Percentiles rank a stretch among this genome's conserved stretches.
Conservation (phyloP, 2,113 vertebrate genomes). For the Syngnathoides biaculeatus region DNA sequence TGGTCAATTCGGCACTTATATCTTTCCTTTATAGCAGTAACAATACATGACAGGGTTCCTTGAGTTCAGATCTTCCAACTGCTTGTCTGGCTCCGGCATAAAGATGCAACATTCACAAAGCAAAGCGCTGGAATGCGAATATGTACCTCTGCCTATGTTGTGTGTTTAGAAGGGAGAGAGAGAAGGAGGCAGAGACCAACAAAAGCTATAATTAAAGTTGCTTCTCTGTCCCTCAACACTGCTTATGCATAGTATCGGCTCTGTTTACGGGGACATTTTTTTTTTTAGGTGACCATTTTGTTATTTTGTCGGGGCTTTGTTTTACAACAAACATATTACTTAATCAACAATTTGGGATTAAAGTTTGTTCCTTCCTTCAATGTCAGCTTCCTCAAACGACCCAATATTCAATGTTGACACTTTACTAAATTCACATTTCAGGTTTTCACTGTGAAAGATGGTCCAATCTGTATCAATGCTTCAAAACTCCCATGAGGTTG, state of each 20-base stretch:
- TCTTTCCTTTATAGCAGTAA: not conserved
- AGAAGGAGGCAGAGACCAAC: slow-evolving; percentile 37
- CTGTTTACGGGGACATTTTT: slow-evolving; percentile 39
- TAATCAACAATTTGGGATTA: slow-evolving; percentile 5
- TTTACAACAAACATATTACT: not conserved
- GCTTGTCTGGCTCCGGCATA: slow-evolving; percentile 2
- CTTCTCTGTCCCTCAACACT: slow-evolving; percentile 27
- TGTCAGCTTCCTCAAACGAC: not conserved
- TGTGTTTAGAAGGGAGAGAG: slow-evolving; percentile 26
- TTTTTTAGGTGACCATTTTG: slow-evolving; percentile 22
- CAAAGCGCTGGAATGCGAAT: slow-evolving; percentile 10
- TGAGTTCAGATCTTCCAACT: slow-evolving; percentile 12
- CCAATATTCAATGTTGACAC: not conserved
- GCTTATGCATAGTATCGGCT: slow-evolving; percentile 30
- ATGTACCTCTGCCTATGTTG: slow-evolving; percentile 13
- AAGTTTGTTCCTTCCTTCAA: not conserved
- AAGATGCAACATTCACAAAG: slow-evolving; percentile 9
- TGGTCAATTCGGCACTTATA: not conserved
- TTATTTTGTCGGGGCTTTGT: slow-evolving; percentile 31
- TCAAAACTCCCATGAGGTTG: no score
- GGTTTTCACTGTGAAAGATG: not conserved
- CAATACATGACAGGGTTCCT: not conserved
- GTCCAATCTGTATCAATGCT: not conserved
- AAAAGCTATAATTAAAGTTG: slow-evolving; percentile 48
- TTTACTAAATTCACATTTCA: not conserved